These are phyloP conservation scores for Peromyscus maniculatus DNA, from an alignment of 2,113 vertebrate species.

Conservation along the genomic window DNA sequence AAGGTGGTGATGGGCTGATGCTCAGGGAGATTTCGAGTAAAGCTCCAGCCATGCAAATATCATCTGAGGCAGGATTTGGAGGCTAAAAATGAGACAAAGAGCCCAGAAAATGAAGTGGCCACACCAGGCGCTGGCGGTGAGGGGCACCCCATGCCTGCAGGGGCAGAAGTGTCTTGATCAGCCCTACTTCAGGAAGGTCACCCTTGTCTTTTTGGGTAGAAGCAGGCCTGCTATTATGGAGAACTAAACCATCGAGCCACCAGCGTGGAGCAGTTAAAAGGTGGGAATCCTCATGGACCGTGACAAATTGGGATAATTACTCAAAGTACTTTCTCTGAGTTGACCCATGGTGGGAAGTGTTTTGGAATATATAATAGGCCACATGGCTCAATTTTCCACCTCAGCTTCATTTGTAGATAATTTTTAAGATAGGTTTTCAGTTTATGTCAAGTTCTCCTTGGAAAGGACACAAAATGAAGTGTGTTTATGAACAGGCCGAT, in stretches of 20 bases:
- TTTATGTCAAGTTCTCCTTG: conserved; percentile 26
- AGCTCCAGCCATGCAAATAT: rapidly evolving
- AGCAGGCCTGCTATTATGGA: not conserved
- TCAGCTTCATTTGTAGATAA: conserved; percentile 50
- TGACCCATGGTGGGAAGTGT: not conserved
- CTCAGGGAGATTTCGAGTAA: not conserved
- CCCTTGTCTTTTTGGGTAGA: too few relatives aligned
- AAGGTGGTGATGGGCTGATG: rapidly evolving
- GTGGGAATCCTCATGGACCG: not conserved
- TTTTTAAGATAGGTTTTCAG: conserved; percentile 53
- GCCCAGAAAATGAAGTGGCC: rapidly evolving
- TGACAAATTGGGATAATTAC: not conserved
- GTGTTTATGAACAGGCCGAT: not conserved
- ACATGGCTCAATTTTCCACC: conserved; percentile 61
- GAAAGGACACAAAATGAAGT: not conserved
- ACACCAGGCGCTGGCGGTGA: rapidly evolving
- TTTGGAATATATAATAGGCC: conserved; percentile 53
- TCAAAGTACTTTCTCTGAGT: not conserved
- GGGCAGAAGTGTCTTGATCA: rapidly evolving
- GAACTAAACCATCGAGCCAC: not conserved
- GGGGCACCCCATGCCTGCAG: rapidly evolving
- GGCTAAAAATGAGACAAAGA: rapidly evolving
- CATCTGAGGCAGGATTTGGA: rapidly evolving
- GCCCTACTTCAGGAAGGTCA: rapidly evolving
- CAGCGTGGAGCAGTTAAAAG: not conserved